A percentile compares a stretch with the other conserved stretches of the same genome.
phyloP scores from a whole-genome alignment of 2,113 vertebrate genomes.

The Proterorhinus semilunaris region DNA sequence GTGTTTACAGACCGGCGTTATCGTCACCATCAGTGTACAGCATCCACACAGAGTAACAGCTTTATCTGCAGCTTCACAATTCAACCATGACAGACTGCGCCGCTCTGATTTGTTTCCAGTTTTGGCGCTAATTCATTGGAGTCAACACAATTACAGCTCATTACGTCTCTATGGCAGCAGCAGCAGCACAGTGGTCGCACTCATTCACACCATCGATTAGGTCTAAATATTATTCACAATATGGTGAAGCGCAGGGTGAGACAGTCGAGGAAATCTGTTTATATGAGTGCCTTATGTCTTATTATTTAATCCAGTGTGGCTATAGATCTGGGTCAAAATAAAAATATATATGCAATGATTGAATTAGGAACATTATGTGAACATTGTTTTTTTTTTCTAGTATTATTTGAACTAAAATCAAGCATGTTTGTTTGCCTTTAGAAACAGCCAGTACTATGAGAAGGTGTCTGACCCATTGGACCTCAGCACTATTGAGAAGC shows the following conservation, averaged over 20 bases:
- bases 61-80: constrained; percentile 36
- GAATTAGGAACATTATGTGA: background rate
- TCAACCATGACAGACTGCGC: constrained; percentile 43
- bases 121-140: constrained; percentile 38
- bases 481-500: constrained; percentile 93
- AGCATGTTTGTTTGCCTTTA: constrained; percentile 49
- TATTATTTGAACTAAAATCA: background rate
- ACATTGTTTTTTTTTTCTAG: background rate
- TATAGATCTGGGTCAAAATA: too few relatives aligned
- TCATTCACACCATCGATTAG: background rate
- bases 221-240: background rate
- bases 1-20: constrained; percentile 39
- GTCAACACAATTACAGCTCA: constrained; percentile 44
- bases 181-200: background rate
- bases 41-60: constrained; percentile 50
- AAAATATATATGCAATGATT: too few relatives aligned
- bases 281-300: background rate
- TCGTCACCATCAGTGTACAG: constrained; percentile 37
- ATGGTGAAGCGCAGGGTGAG: background rate
- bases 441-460: constrained; percentile 96
- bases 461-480: constrained; percentile 96
- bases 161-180: constrained; percentile 11
- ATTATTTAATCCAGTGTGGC: background rate
- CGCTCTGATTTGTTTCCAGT: constrained; percentile 34
- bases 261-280: background rate